Evolutionary conservation across 2,113 vertebrate species (phyloP).

Genomic region (Syrmaticus mikado): DNA sequence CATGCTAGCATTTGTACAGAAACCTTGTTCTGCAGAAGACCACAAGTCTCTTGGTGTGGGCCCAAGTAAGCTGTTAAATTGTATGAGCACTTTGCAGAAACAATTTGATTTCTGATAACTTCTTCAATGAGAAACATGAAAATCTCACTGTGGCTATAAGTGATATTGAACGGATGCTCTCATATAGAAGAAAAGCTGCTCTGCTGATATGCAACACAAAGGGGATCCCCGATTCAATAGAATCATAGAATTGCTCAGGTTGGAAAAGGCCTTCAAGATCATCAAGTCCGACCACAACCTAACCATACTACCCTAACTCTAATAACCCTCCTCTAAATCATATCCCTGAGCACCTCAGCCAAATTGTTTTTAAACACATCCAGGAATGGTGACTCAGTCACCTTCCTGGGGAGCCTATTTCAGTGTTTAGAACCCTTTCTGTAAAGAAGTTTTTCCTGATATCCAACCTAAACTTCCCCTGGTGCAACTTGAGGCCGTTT

Average conservation of each 20-base stretch:
- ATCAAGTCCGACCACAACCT: neutral
- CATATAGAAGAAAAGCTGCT: neutral
- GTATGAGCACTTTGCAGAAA: neutral
- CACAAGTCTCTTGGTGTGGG: neutral
- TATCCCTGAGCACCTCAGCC: too few relatives aligned
- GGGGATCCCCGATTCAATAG: neutral
- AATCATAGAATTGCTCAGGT: too few relatives aligned
- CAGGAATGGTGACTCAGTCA: too few relatives aligned
- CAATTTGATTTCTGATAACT: neutral
- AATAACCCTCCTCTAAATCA: too few relatives aligned
- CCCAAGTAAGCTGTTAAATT: neutral
- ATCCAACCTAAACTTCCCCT: too few relatives aligned
- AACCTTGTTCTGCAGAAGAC: neutral
- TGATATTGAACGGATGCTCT: neutral
- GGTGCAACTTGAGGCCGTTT: too few relatives aligned
- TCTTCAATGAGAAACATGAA: neutral
- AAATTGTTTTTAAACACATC: too few relatives aligned
- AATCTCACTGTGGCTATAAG: neutral
- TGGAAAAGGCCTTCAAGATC: too few relatives aligned
- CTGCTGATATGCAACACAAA: neutral
- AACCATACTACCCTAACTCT: too few relatives aligned
- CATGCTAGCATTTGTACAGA: neutral
- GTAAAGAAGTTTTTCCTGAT: too few relatives aligned
- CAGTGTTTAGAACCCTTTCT: too few relatives aligned
- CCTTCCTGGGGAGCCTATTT: too few relatives aligned